A percentile compares a stretch with the other conserved stretches of the same genome.
Evolutionary conservation across 2,797 vertebrate species (phyloP).

Genomic region (Melanogrammus aeglefinus): DNA sequence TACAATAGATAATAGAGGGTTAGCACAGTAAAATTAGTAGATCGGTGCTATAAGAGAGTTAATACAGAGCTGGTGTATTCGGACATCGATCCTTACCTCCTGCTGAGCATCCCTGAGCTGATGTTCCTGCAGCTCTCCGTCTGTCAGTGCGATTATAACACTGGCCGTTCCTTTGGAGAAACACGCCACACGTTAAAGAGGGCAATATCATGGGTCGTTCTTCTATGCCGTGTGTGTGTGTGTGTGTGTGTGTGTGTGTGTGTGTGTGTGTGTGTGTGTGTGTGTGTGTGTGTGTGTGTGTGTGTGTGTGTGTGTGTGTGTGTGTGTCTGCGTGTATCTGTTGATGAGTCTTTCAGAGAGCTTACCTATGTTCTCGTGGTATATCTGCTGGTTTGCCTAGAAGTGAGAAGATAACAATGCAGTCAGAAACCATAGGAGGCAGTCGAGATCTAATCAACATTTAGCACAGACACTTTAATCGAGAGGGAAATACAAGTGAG

Average conservation of each 20-base stretch:
- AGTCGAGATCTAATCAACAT: background rate
- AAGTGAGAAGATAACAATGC: slow-evolving; percentile 27
- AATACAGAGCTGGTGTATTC: background rate
- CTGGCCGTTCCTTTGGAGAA: slow-evolving; percentile 77
- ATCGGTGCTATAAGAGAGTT: background rate
- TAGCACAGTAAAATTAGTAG: background rate
- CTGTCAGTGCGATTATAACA: slow-evolving; percentile 86
- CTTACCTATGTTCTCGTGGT: slow-evolving; percentile 76
- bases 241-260: background rate
- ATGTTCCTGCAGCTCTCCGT: slow-evolving; percentile 81
- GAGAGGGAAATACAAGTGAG: background rate
- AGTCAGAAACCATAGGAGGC: slow-evolving; percentile 1
- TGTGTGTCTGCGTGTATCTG: background rate
- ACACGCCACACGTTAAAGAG: background rate
- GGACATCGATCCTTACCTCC: slow-evolving; percentile 68
- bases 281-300: background rate
- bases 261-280: background rate
- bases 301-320: background rate
- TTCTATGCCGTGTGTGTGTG: no score
- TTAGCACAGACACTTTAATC: background rate
- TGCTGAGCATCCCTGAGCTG: slow-evolving; percentile 77
- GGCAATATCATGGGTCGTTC: background rate
- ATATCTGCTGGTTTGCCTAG: slow-evolving; percentile 89
- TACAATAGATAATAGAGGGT: background rate
- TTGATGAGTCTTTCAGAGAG: background rate